Evolutionary conservation across 2,888 invertebrate species (phyloP).

Genomic region (Hylaea fasciaria): DNA sequence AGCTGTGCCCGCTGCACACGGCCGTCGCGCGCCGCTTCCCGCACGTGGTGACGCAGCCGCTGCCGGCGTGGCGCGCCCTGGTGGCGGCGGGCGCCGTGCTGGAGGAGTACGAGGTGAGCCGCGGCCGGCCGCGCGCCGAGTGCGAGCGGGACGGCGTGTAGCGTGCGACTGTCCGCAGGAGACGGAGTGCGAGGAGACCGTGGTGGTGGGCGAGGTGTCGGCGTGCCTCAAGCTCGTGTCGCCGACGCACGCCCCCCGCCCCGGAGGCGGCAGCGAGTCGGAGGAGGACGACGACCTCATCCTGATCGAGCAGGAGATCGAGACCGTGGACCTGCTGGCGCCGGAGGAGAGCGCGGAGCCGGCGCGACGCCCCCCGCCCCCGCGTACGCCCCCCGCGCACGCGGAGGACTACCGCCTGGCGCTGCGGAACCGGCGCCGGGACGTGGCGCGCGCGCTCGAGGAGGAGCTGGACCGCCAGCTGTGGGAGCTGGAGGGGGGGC

Average conservation of each 20-base stretch:
- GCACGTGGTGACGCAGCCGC: conserved; percentile 37
- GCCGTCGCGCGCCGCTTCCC: conserved; percentile 33
- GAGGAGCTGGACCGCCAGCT: conserved; percentile 21
- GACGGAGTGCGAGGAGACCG: conserved; percentile 1
- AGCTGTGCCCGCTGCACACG: not conserved
- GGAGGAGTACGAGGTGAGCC: conserved; percentile 8
- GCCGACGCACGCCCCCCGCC: too few species aligned
- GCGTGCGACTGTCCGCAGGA: too few species aligned
- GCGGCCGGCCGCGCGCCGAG: not conserved
- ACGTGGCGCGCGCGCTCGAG: conserved; percentile 12
- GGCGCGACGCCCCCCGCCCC: not conserved
- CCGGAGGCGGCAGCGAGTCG: too few species aligned
- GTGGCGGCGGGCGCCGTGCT: conserved; percentile 34
- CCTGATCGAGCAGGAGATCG: conserved; percentile 39
- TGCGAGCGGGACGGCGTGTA: not conserved
- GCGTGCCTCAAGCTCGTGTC: too few species aligned
- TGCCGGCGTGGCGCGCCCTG: conserved; percentile 35
- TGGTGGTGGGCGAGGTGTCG: conserved; percentile 2
- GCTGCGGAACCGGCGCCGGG: conserved; percentile 7
- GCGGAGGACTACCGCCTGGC: not conserved
- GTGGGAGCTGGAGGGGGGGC: not conserved
- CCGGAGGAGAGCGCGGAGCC: conserved; percentile 8
- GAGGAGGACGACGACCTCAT: conserved; percentile 38
- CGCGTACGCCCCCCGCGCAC: not conserved
- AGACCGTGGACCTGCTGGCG: conserved; percentile 38